A percentile compares a stretch with the other conserved stretches of the same genome.
These are phyloP conservation scores for Agrilus cyanescens DNA, from an alignment of 2,888 invertebrate species.

Conservation along the genomic window DNA sequence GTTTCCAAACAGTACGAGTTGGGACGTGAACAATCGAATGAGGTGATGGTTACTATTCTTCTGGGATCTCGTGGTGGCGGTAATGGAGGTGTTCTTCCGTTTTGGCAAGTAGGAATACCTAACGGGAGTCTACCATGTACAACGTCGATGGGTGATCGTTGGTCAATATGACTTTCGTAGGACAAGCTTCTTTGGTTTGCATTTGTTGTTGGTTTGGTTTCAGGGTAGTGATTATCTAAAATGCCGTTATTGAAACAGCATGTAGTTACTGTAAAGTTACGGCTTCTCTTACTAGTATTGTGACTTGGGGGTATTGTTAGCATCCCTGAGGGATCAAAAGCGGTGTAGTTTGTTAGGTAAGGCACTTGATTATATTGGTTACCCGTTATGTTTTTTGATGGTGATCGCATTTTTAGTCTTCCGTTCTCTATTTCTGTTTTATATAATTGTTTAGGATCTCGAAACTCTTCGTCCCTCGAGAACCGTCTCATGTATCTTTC, in stretches of 20 bases:
- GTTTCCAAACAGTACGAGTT: slow-evolving; percentile 41
- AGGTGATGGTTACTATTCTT: slow-evolving; percentile 39
- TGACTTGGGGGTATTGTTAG: slow-evolving; percentile 34
- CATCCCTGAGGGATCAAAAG: slow-evolving; percentile 25
- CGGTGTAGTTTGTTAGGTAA: background rate
- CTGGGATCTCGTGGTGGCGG: slow-evolving; percentile 72
- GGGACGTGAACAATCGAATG: slow-evolving; percentile 35
- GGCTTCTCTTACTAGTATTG: slow-evolving; percentile 11
- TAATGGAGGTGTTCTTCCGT: slow-evolving; percentile 45
- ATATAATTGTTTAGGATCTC: slow-evolving; percentile 33
- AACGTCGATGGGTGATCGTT: too few relatives aligned
- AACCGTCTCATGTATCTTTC: slow-evolving; percentile 68
- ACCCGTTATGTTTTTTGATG: slow-evolving; percentile 6
- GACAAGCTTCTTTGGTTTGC: background rate
- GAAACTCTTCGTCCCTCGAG: slow-evolving; percentile 56
- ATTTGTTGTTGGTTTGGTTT: too few relatives aligned
- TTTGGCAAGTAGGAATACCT: background rate
- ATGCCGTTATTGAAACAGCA: too few relatives aligned
- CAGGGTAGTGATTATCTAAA: too few relatives aligned
- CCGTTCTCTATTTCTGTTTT: slow-evolving; percentile 29
- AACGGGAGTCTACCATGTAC: too few relatives aligned
- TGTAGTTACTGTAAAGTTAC: too few relatives aligned
- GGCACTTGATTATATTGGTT: slow-evolving; percentile 4
- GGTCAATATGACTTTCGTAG: background rate
- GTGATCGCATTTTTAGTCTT: slow-evolving; percentile 1